Evolutionary conservation across 2,888 invertebrate genomes (phyloP), one percentile per base, ranked within the genome.

Genomic region (Syrphus vitripennis): DNA sequence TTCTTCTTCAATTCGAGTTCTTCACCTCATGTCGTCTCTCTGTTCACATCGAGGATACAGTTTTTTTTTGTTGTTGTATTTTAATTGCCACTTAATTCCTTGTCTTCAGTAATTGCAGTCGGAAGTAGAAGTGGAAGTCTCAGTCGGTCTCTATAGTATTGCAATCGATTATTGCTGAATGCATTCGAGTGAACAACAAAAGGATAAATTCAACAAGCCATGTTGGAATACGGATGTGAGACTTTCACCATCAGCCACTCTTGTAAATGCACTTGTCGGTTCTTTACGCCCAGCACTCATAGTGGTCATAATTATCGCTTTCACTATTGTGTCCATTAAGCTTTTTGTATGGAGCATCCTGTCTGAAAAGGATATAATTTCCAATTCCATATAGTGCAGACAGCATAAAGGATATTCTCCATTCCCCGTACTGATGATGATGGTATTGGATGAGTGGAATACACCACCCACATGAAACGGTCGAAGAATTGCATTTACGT

Each of bases 31-130:
- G n/a, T n/a, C 14, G 24, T 26, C 10, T 19, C 40, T 37, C 12
- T 10, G n/a, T 50, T 40, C 45, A 40, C 9, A 19, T 5, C 42
- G 19, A 29, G 37, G 24, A 48, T 76, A 37, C 1, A 9, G 37
- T 48, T 55, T 53, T 34, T 26, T 53, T 48, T 75, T 42, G 31
- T 29, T 55, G 16, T 37, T 71, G 31, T 48, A 21, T 57, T 45
- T 65, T 80, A 80, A 83, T 83, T 80, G 80, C 75, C 74, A 83
- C 83, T 83, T 80, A 83, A 80, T 71, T 50, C 80, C 80, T 65
- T 70, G 83, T 83, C 83, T 50, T 83, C 57, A 70, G 61, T 83
- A 83, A 83, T 83, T 83, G 80, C 83, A 80, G 71, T 71, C 42
- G 76, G 55, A 82, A 76, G 70, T 80, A 67, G 40, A 59, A 76